phyloP scores from a whole-genome alignment of 1,140 invertebrate species.

The Aphis gossypii region DNA sequence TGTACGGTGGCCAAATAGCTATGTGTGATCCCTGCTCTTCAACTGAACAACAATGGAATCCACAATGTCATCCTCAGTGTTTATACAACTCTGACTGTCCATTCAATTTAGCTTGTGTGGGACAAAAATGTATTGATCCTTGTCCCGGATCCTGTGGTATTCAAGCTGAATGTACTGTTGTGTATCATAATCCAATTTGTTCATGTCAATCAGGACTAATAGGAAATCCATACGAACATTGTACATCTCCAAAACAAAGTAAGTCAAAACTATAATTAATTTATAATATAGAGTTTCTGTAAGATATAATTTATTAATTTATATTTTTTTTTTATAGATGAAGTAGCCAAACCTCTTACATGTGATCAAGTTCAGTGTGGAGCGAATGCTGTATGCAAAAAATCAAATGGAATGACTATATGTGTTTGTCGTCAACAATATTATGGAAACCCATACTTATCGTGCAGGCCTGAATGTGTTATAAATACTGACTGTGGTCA shows the following conservation, averaged over 20 bases:
- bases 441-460: conserved; percentile 72
- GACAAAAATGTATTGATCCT: conserved; percentile 78
- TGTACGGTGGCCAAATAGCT: conserved; percentile 75
- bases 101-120: conserved; percentile 78
- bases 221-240: conserved; percentile 85
- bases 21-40: conserved; percentile 80
- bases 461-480: conserved; percentile 80
- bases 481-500: conserved; percentile 78
- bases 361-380: conserved; percentile 78
- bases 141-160: conserved; percentile 83
- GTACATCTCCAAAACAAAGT: conserved; percentile 68
- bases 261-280: conserved; percentile 59
- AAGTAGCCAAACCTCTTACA: conserved; percentile 66
- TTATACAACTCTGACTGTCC: conserved; percentile 79
- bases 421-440: conserved; percentile 74
- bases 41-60: conserved; percentile 72
- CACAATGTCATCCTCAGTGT: conserved; percentile 79
- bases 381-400: conserved; percentile 76
- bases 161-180: conserved; percentile 78
- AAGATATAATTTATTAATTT: not conserved
- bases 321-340: conserved; percentile 61
- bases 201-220: conserved; percentile 74
- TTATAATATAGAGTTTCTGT: not conserved
- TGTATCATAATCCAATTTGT: conserved; percentile 80
- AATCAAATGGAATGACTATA: conserved; percentile 68